Percentiles rank a stretch among this genome's conserved stretches.
Conservation (phyloP, 2,888 invertebrate species). For the Pachliopta kotzebuea region DNA sequence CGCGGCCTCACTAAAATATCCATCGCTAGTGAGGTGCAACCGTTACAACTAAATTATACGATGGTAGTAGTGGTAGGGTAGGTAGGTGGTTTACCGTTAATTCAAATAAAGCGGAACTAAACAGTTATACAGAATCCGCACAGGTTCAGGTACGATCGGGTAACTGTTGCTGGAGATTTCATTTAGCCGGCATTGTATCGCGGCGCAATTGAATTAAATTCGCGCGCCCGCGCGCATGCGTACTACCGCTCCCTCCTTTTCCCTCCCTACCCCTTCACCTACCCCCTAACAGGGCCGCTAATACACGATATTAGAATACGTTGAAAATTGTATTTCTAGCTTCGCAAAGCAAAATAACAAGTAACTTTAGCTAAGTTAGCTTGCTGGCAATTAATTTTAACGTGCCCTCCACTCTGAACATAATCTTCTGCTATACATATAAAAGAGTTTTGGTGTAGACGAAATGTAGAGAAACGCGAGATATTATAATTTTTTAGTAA, state of each 20-base stretch:
- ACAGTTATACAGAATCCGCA: slow-evolving; percentile 7
- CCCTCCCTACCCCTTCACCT: background rate
- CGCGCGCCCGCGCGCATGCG: slow-evolving; percentile 6
- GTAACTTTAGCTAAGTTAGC: slow-evolving; percentile 2
- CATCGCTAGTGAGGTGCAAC: no score
- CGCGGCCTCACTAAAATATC: no score
- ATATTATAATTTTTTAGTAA: no score
- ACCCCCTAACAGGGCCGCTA: background rate
- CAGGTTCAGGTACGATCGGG: background rate
- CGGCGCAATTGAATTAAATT: slow-evolving; percentile 23
- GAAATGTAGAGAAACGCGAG: no score
- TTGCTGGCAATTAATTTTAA: slow-evolving; percentile 21
- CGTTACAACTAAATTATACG: background rate
- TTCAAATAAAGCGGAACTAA: slow-evolving; percentile 23
- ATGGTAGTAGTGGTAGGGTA: background rate
- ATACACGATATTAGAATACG: slow-evolving; percentile 23
- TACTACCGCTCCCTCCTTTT: no score
- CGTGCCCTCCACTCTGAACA: background rate
- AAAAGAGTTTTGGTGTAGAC: no score
- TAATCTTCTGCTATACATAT: background rate
- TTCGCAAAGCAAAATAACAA: background rate
- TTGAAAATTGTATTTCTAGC: slow-evolving; percentile 17
- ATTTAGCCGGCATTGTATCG: slow-evolving; percentile 17
- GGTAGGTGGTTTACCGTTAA: slow-evolving; percentile 16
- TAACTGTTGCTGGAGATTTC: slow-evolving; percentile 18